Percentiles rank a stretch among this genome's conserved stretches.
These are phyloP conservation scores for Hemicordylus capensis DNA, from an alignment of 2,113 vertebrate genomes.

Conservation along the genomic window DNA sequence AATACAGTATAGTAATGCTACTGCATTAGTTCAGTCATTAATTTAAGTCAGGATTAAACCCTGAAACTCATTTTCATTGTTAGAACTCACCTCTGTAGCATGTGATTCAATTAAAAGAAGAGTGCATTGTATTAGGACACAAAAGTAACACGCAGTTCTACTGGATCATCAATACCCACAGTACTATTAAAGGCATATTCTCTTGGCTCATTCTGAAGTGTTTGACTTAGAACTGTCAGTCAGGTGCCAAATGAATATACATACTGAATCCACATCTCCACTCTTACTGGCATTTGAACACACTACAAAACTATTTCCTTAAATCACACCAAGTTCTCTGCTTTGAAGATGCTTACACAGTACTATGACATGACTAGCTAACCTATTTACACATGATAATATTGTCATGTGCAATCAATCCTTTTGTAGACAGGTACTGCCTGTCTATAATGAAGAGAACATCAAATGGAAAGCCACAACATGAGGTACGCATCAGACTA, in stretches of 20 bases:
- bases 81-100: background rate
- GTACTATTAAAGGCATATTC: background rate
- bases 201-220: background rate
- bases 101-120: background rate
- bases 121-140: background rate
- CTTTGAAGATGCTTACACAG: background rate
- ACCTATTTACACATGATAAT: background rate
- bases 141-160: background rate
- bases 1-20: background rate
- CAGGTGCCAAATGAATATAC: background rate
- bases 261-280: background rate
- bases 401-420: background rate
- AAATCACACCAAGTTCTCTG: background rate
- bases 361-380: background rate
- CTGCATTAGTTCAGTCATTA: background rate
- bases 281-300: background rate
- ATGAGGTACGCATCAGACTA: background rate
- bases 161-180: background rate
- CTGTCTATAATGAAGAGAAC: background rate
- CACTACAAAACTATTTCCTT: background rate
- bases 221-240: too few relatives aligned
- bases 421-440: background rate
- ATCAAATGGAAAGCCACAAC: background rate
- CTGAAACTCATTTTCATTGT: background rate
- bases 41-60: background rate